These are phyloP conservation scores for Eledone cirrhosa DNA, from an alignment of 2,888 invertebrate species.

Conservation along the genomic window DNA sequence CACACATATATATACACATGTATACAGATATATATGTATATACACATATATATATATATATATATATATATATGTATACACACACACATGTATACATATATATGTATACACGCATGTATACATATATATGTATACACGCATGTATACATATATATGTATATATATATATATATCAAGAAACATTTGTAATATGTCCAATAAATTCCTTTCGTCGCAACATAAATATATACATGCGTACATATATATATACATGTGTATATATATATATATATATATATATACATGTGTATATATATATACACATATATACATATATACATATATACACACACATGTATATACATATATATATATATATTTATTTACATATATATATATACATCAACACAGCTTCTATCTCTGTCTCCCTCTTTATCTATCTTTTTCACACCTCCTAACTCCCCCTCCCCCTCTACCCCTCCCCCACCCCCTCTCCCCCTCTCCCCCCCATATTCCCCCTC, in stretches of 20 bases:
- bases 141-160: not conserved
- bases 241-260: not conserved
- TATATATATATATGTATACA: not conserved
- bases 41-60: not conserved
- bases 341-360: too few relatives aligned
- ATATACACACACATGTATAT: too few relatives aligned
- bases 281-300: not conserved
- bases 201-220: too few relatives aligned
- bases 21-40: not conserved
- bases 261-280: not conserved
- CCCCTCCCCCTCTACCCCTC: too few relatives aligned
- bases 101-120: not conserved
- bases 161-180: not conserved
- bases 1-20: not conserved
- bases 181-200: too few relatives aligned
- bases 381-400: too few relatives aligned
- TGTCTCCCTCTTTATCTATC: too few relatives aligned
- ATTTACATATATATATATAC: too few relatives aligned
- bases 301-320: not conserved
- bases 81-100: not conserved
- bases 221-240: not conserved
- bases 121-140: not conserved
- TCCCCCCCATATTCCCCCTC: not conserved
- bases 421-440: too few relatives aligned
- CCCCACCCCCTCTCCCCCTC: too few relatives aligned